These are phyloP conservation scores for Dolichomitus sp. DNA, from an alignment of 2,888 invertebrate genomes.

Conservation along the genomic window DNA sequence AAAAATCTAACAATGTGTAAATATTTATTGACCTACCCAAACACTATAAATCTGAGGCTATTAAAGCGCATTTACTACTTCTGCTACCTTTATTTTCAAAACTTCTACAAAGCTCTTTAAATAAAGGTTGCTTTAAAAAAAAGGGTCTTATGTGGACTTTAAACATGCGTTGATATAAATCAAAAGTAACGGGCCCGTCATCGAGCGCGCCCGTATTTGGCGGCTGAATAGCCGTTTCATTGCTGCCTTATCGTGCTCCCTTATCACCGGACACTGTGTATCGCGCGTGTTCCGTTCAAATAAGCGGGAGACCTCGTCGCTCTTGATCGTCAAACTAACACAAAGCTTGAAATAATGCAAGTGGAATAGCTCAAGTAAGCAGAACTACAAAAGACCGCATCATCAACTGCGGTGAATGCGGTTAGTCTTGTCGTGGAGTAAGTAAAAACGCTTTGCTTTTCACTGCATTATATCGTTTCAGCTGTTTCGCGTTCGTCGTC, in stretches of 20 bases:
- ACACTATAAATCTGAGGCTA: too few species aligned
- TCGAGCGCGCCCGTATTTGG: slow-evolving; percentile 15
- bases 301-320: neutral
- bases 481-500: slow-evolving; percentile 32
- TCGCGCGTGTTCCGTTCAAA: slow-evolving; percentile 17
- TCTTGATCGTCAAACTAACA: neutral
- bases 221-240: neutral
- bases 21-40: too few species aligned
- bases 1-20: too few species aligned
- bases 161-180: neutral
- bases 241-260: neutral
- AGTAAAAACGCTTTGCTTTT: slow-evolving; percentile 28
- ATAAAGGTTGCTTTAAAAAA: too few species aligned
- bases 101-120: too few species aligned
- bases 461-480: slow-evolving; percentile 16
- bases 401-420: slow-evolving; percentile 8
- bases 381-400: slow-evolving; percentile 1
- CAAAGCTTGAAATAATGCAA: neutral
- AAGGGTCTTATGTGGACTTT: too few species aligned
- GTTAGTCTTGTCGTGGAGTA: slow-evolving; percentile 23
- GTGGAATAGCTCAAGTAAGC: neutral
- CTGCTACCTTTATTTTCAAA: too few species aligned
- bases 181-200: neutral
- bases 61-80: too few species aligned
- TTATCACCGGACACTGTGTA: slow-evolving; percentile 39